Evolutionary conservation across 2,797 vertebrate species (phyloP).

Genomic region (Anomalospiza imberbis): DNA sequence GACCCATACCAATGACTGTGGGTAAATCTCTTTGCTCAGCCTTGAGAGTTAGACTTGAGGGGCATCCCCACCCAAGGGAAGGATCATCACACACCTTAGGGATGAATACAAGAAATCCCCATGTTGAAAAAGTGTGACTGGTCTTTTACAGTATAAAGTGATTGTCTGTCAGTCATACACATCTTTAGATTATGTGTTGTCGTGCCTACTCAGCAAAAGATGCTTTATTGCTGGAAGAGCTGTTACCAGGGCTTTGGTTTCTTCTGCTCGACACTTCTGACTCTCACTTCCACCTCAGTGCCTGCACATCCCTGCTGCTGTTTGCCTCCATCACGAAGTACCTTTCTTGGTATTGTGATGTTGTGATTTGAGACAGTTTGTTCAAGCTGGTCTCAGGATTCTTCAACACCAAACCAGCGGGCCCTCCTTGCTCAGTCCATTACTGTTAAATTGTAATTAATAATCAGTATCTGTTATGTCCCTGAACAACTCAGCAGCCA

Average conservation of each 20-base stretch:
- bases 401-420: neutral
- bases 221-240: neutral
- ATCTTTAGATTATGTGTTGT: neutral
- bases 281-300: neutral
- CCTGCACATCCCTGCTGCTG: neutral
- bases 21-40: neutral
- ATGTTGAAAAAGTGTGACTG: neutral
- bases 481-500: neutral
- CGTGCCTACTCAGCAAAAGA: neutral
- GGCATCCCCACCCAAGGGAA: fast-evolving
- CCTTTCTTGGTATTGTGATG: neutral
- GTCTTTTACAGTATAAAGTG: neutral
- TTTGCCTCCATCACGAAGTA: neutral
- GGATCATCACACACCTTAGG: neutral
- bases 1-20: neutral
- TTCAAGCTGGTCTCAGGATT: neutral
- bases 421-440: neutral
- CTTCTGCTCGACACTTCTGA: neutral
- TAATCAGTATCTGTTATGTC: neutral
- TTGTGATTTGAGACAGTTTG: neutral
- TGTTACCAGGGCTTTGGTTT: neutral
- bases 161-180: neutral
- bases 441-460: neutral
- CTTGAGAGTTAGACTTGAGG: fast-evolving
- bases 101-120: neutral